These are phyloP conservation scores for Scytalopus superciliaris DNA, from an alignment of 2,113 vertebrate species.

Conservation along the genomic window DNA sequence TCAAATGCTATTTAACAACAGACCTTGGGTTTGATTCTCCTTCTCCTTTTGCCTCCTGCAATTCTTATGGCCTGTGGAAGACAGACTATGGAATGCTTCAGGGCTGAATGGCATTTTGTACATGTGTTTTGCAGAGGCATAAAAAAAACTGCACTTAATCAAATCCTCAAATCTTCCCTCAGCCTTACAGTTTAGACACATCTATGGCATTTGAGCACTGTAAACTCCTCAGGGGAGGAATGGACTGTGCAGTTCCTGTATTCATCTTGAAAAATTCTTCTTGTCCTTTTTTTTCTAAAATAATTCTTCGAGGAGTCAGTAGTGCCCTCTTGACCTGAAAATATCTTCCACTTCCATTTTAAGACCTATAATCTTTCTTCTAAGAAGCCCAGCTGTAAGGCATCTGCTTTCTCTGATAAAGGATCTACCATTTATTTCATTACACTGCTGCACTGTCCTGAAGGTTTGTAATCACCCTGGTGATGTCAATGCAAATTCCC, in stretches of 20 bases:
- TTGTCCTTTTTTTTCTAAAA: not conserved
- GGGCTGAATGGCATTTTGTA: not conserved
- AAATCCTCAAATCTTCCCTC: not conserved
- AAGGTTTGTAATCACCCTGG: slow-evolving; percentile 42
- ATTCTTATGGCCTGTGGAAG: not conserved
- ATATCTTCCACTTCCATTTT: slow-evolving; percentile 4
- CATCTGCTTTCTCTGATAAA: slow-evolving; percentile 37
- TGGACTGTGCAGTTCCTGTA: not conserved
- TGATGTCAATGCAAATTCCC: slow-evolving; percentile 61
- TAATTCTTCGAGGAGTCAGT: not conserved
- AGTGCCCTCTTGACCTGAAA: not conserved
- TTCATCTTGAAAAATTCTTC: slow-evolving; percentile 9
- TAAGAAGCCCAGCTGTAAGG: slow-evolving; percentile 22
- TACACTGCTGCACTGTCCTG: slow-evolving; percentile 26
- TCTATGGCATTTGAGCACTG: not conserved
- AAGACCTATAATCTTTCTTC: slow-evolving; percentile 29
- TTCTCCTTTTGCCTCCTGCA: not conserved
- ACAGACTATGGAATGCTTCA: not conserved
- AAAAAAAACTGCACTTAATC: not conserved
- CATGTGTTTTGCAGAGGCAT: not conserved
- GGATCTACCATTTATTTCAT: slow-evolving; percentile 56
- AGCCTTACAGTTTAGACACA: not conserved
- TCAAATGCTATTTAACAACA: not conserved
- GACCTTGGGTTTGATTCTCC: not conserved
- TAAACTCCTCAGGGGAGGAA: not conserved